Evolutionary conservation across 2,113 vertebrate genomes (phyloP).

Genomic region (Notiomystis cincta): DNA sequence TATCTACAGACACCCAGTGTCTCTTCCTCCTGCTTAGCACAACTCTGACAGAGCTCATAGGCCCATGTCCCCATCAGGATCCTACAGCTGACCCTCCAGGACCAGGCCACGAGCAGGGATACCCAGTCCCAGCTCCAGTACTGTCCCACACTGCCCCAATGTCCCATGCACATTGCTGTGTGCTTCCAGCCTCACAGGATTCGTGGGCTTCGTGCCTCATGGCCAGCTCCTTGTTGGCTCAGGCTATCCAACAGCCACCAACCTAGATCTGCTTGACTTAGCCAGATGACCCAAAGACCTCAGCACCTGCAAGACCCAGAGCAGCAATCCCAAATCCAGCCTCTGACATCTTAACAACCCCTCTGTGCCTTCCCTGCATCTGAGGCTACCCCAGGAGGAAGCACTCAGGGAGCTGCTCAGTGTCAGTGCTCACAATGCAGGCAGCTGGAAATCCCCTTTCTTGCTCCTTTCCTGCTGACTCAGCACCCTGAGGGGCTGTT

Average conservation of each 20-base stretch:
- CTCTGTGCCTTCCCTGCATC: too few relatives aligned
- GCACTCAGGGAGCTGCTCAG: neutral
- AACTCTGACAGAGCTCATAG: rapidly evolving
- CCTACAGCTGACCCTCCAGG: neutral
- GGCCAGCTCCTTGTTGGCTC: constrained; percentile 68
- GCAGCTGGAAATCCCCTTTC: neutral
- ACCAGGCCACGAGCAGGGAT: neutral
- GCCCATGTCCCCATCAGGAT: neutral
- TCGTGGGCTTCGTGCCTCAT: constrained; percentile 71
- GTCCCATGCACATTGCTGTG: neutral
- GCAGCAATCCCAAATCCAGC: neutral
- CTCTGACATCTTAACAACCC: neutral
- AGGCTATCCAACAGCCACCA: constrained; percentile 69
- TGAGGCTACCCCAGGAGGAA: neutral
- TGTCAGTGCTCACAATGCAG: rapidly evolving
- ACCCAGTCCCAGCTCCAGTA: neutral
- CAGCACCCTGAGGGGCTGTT: neutral
- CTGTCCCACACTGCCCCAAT: neutral
- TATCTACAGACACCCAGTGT: neutral
- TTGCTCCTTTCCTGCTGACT: neutral
- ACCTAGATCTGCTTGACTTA: constrained; percentile 67
- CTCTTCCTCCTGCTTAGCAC: neutral
- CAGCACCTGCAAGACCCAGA: neutral
- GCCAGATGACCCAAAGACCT: constrained; percentile 3
- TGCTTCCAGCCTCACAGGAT: constrained; percentile 65